A percentile compares a stretch with the other conserved stretches of the same genome.
Evolutionary conservation across 2,888 invertebrate species (phyloP).

Genomic region (Linnaemya tessellans): DNA sequence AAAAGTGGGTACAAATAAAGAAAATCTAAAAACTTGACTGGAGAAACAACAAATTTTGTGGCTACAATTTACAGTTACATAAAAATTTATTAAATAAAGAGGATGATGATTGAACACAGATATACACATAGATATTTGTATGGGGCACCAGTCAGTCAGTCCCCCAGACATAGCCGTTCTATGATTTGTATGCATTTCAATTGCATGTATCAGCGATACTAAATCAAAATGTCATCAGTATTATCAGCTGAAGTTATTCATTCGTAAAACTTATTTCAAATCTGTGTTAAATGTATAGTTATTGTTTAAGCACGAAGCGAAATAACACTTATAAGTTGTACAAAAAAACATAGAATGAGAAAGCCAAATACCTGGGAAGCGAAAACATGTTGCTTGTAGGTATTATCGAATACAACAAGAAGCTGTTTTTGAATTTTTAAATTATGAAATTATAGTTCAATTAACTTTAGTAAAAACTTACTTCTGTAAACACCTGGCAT

Average conservation of each 20-base stretch:
- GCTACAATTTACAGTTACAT: conserved; percentile 57
- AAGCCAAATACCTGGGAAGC: too few relatives aligned
- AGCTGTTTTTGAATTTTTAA: too few relatives aligned
- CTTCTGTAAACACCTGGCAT: not conserved
- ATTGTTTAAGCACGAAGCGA: not conserved
- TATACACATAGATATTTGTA: not conserved
- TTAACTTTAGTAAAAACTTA: not conserved
- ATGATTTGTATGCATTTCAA: not conserved
- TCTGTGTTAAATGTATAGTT: not conserved
- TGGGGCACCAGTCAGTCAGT: conserved; percentile 6
- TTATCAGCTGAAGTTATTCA: conserved; percentile 14
- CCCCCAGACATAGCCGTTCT: not conserved
- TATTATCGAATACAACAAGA: too few relatives aligned
- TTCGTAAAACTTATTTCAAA: conserved; percentile 20
- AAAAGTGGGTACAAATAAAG: conserved; percentile 20
- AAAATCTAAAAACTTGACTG: conserved; percentile 32
- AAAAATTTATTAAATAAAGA: conserved; percentile 28
- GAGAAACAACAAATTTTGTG: conserved; percentile 32
- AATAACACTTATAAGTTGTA: not conserved
- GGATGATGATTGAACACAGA: conserved; percentile 21
- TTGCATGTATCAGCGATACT: not conserved
- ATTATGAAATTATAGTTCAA: not conserved
- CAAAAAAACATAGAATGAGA: too few relatives aligned
- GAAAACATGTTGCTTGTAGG: too few relatives aligned
- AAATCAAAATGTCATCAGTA: conserved; percentile 34